A percentile compares a stretch with the other conserved stretches of the same genome.
Evolutionary conservation across 2,797 vertebrate species (phyloP).

Genomic region (Holocentrus rufus): DNA sequence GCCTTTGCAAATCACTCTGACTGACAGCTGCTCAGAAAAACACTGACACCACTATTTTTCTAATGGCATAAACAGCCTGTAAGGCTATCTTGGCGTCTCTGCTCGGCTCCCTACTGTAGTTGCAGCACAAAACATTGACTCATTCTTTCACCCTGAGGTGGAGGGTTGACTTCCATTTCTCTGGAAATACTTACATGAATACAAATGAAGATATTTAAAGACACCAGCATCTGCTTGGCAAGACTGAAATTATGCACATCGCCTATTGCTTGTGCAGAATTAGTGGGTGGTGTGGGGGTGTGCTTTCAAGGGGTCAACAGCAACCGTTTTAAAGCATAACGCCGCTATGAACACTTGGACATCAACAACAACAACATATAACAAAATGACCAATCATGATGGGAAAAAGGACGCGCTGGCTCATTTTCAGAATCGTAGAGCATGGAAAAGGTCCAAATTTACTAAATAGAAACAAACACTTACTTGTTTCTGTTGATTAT

Average conservation of each 20-base stretch:
- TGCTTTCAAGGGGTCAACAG: slow-evolving; percentile 66
- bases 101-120: slow-evolving; percentile 65
- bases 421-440: slow-evolving; percentile 30
- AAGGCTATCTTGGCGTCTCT: slow-evolving; percentile 62
- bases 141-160: slow-evolving; percentile 72
- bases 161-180: slow-evolving; percentile 70
- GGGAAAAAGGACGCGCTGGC: slow-evolving; percentile 19
- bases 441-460: slow-evolving; percentile 21
- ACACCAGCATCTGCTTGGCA: slow-evolving; percentile 59
- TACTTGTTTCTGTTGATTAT: slow-evolving; percentile 14
- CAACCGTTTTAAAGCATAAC: slow-evolving; percentile 52
- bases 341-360: slow-evolving; percentile 38
- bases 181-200: slow-evolving; percentile 75
- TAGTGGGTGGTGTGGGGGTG: slow-evolving; percentile 65
- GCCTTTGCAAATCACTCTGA: slow-evolving; percentile 47
- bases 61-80: slow-evolving; percentile 62
- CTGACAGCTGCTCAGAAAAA: slow-evolving; percentile 53
- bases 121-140: slow-evolving; percentile 74
- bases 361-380: slow-evolving; percentile 18
- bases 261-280: slow-evolving; percentile 52
- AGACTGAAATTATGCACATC: slow-evolving; percentile 62
- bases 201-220: slow-evolving; percentile 81
- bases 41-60: slow-evolving; percentile 44
- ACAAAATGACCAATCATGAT: slow-evolving; percentile 39
- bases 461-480: slow-evolving; percentile 41